Evolutionary conservation across 1,140 invertebrate species (phyloP).

Genomic region (Drosophila rhopaloa): DNA sequence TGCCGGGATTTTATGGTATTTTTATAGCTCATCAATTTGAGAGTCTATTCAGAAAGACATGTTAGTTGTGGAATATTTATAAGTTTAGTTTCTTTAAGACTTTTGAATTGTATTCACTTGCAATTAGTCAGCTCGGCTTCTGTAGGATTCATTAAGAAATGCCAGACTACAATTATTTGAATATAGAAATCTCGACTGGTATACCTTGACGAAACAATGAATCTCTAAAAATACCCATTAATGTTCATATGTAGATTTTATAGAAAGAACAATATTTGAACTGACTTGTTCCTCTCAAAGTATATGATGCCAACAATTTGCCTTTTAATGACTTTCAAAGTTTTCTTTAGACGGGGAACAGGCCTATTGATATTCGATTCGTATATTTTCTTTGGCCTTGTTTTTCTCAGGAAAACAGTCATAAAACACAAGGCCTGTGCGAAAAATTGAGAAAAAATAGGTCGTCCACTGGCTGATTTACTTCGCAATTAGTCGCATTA

Average conservation of each 20-base stretch:
- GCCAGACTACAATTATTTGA: no score
- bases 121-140: neutral
- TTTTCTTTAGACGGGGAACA: neutral
- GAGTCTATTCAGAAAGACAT: neutral
- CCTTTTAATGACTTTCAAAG: neutral
- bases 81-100: neutral
- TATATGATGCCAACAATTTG: slow-evolving; percentile 17
- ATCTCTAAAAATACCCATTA: neutral
- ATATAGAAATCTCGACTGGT: no score
- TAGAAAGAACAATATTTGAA: neutral
- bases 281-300: slow-evolving; percentile 4
- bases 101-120: neutral
- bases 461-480: slow-evolving; percentile 55
- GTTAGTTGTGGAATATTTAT: neutral
- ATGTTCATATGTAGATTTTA: no score
- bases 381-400: slow-evolving; percentile 27
- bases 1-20: slow-evolving; percentile 13
- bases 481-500: slow-evolving; percentile 64
- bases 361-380: slow-evolving; percentile 3
- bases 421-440: slow-evolving; percentile 31
- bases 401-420: slow-evolving; percentile 1
- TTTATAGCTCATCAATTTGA: slow-evolving; percentile 24
- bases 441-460: slow-evolving; percentile 20
- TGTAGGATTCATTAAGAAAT: neutral
- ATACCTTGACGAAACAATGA: neutral